A percentile compares a stretch with the other conserved stretches of the same genome.
Evolutionary conservation across 2,888 invertebrate species (phyloP).

Genomic region (Tipula vernalis): DNA sequence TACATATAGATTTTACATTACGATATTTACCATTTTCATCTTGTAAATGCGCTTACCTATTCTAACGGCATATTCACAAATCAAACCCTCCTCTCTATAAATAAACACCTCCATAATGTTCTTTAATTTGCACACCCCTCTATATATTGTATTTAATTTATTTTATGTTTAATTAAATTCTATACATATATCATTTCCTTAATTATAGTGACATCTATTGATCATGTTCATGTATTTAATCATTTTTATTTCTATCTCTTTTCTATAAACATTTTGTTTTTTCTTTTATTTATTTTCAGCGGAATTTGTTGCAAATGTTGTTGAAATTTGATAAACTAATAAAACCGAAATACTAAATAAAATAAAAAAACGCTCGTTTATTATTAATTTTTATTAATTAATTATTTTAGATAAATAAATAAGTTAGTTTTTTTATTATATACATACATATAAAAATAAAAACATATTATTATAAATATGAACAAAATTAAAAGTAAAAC

Average conservation of each 20-base stretch:
- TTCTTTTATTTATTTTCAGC: neutral
- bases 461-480: neutral
- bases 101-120: neutral
- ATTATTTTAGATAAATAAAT: neutral
- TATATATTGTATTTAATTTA: neutral
- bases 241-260: neutral
- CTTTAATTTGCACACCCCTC: neutral
- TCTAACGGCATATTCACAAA: neutral
- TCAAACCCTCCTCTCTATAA: neutral
- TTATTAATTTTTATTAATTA: neutral
- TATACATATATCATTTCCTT: neutral
- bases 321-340: neutral
- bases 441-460: neutral
- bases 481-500: neutral
- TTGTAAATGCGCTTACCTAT: neutral
- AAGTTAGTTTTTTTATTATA: neutral
- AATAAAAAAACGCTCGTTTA: neutral
- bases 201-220: neutral
- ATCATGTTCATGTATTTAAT: neutral
- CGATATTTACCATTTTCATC: neutral
- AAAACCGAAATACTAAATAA: neutral
- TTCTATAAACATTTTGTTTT: neutral
- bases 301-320: slow-evolving; percentile 10
- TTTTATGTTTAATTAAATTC: neutral
- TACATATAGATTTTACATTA: neutral